A percentile compares a stretch with the other conserved stretches of the same genome.
These are phyloP conservation scores for Pseudopleuronectes americanus DNA, from an alignment of 2,797 vertebrate genomes.

Conservation along the genomic window DNA sequence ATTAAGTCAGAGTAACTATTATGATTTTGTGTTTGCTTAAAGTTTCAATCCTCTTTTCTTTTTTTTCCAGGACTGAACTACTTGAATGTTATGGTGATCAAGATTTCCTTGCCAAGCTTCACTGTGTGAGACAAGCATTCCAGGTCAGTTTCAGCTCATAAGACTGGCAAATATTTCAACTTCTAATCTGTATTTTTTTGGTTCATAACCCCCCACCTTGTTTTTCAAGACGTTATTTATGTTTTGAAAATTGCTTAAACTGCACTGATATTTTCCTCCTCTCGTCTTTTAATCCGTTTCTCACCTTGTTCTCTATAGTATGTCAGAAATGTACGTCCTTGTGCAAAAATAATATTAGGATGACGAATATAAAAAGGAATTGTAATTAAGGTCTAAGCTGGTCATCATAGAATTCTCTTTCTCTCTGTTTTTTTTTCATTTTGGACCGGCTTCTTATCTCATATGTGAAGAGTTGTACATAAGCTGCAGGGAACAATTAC, in stretches of 20 bases:
- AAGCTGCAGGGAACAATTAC: no score
- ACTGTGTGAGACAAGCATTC: constrained; percentile 96
- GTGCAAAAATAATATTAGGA: no score
- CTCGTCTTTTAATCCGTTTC: no score
- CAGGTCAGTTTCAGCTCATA: constrained; percentile 82
- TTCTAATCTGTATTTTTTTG: not conserved
- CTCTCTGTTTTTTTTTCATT: no score
- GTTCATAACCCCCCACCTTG: not conserved
- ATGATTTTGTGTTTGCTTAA: not conserved
- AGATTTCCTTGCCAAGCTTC: constrained; percentile 96
- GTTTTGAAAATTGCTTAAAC: not conserved
- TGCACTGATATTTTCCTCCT: no score
- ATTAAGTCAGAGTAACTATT: not conserved
- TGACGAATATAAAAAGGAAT: no score
- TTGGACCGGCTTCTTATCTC: no score
- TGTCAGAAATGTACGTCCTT: no score
- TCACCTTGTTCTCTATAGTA: no score
- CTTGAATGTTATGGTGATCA: constrained; percentile 95
- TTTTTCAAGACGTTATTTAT: not conserved
- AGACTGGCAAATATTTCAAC: not conserved
- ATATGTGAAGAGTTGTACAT: no score
- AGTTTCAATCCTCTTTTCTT: not conserved
- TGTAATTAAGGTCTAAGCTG: no score
- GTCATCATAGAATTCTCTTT: no score
- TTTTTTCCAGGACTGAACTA: constrained; percentile 89